Base-by-base conservation (phyloP, 2,797 vertebrate species). In the Cuniculus paca region DNA sequence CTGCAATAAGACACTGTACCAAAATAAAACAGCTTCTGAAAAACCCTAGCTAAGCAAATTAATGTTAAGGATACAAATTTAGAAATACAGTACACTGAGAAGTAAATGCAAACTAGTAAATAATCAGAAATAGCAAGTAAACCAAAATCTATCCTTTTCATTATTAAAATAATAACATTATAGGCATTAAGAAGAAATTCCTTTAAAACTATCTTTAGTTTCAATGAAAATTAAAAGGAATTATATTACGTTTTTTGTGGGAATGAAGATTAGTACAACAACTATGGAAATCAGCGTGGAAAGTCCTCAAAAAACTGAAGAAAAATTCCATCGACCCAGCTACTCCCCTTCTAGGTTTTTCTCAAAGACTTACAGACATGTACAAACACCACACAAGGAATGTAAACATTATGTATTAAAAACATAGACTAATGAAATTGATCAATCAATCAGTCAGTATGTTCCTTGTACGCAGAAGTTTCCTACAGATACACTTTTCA, bases 181-280 rank as follows among this genome's bases (percentile, higher is more conserved):
- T 42, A 72, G 31, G 60, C 96, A 90, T 4, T 70, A 91, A 83
- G 34, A 19, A 63, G 39, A 93, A 86, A 92, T 36, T 20, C 26
- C 22, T 91, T 96, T 95, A 75, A 89, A 78, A 83, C 5, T 1
- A 14, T 60, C 16, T 94, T 34, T 60, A 90, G 72, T 90, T 78
- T 94, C 79, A 90, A 83, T 93, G 20, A 83, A 91, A 86, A 94
- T 56, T 58, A 56, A 93, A 74, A 74, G 12, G 24, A 74, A 42
- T 39, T 24, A 14, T 39, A 26, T 24, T 26, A 14, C 13, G 28
- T 13, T 74, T 45, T 74, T 24, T 11, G 70, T 74, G 70, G 24
- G 3, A 74, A 74, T 5, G 16, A 6, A 74, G 22, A 72, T 5
- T 74, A 6, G 39, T 45, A 45, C 12, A 13, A 42, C 5, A 12